phyloP scores from a whole-genome alignment of 2,113 vertebrate species.

The Thomomys bottae region DNA sequence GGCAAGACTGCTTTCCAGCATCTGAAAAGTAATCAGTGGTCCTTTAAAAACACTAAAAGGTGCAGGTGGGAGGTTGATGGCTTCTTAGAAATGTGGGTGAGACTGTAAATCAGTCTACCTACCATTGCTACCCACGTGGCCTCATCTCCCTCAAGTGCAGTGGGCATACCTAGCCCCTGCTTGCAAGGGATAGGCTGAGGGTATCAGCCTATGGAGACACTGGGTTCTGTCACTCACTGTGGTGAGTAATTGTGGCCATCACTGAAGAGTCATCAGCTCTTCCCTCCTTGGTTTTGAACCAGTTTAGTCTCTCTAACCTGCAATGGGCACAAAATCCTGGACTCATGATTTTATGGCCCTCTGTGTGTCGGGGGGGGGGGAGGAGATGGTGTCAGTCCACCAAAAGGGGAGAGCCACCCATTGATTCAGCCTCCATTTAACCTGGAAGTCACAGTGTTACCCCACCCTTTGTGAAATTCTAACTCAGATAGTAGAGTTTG shows the following conservation, averaged over 20 bases:
- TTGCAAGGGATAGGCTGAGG: background rate
- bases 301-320: background rate
- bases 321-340: background rate
- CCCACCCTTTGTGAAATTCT: background rate
- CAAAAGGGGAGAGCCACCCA: background rate
- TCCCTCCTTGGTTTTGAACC: background rate
- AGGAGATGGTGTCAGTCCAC: fast-evolving
- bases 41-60: conserved; percentile 54
- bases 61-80: conserved; percentile 20
- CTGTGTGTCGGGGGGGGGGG: no score
- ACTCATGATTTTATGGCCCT: fast-evolving
- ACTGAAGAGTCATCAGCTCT: background rate
- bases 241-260: background rate
- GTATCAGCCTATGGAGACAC: background rate
- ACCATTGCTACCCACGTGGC: background rate
- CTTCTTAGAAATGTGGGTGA: conserved; percentile 49
- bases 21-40: conserved; percentile 66
- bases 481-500: fast-evolving
- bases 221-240: background rate
- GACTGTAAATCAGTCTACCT: conserved; percentile 53
- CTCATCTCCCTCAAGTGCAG: background rate
- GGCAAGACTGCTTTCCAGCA: conserved; percentile 50
- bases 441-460: background rate
- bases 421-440: fast-evolving
- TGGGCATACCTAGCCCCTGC: background rate